Evolutionary conservation across 2,113 vertebrate species (phyloP).

Genomic region (Pituophis catenifer): DNA sequence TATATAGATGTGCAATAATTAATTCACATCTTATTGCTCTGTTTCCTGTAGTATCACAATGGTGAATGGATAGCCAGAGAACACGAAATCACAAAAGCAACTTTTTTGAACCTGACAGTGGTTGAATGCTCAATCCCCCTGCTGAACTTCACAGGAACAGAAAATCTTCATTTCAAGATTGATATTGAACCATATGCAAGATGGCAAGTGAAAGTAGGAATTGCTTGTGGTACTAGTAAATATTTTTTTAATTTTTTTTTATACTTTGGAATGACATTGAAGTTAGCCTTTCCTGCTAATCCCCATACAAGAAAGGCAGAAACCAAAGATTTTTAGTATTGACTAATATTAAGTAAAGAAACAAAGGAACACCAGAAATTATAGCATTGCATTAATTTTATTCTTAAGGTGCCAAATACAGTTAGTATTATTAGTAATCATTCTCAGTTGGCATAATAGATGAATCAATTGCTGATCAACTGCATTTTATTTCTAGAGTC

Average conservation of each 20-base stretch:
- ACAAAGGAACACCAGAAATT: background rate
- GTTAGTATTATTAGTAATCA: conserved; percentile 44
- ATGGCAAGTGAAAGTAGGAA: conserved; percentile 82
- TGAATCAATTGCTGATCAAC: conserved; percentile 50
- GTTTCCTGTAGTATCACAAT: conserved; percentile 63
- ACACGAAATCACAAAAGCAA: conserved; percentile 70
- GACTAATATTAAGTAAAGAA: background rate
- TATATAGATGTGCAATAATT: conserved; percentile 14
- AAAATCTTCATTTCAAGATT: conserved; percentile 68
- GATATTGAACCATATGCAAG: conserved; percentile 71
- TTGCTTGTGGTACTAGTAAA: conserved; percentile 41
- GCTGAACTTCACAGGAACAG: conserved; percentile 60
- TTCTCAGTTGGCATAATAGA: conserved; percentile 23
- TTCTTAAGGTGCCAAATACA: conserved; percentile 38
- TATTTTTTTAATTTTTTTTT: background rate
- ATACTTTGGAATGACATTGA: conserved; percentile 28
- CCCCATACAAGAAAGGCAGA: conserved; percentile 30
- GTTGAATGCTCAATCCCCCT: conserved; percentile 75
- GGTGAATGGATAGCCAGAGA: conserved; percentile 70
- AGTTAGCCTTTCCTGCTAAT: conserved; percentile 7
- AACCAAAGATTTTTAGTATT: conserved; percentile 9
- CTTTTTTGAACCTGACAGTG: conserved; percentile 77
- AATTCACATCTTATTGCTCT: conserved; percentile 15
- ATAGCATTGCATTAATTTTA: conserved; percentile 5
- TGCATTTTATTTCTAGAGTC: conserved; percentile 26